Evolutionary conservation across 2,797 vertebrate genomes (phyloP).

Genomic region (Hippoglossus hippoglossus): DNA sequence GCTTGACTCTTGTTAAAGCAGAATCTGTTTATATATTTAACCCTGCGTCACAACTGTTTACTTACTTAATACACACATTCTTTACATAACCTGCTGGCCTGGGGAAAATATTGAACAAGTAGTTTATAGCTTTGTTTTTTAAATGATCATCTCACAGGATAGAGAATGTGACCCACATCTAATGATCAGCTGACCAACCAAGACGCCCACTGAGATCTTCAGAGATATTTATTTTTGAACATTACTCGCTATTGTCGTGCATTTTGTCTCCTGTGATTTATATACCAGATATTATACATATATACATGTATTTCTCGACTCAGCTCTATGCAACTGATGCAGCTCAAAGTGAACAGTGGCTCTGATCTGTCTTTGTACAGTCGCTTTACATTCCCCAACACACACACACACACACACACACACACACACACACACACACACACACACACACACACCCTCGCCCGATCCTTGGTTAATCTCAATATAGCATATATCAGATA

Average conservation of each 20-base stretch:
- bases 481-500: slow-evolving; percentile 9
- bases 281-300: neutral
- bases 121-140: neutral
- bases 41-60: neutral
- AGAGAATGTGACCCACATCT: neutral
- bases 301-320: neutral
- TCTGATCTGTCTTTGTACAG: slow-evolving; percentile 20
- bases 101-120: too few relatives aligned
- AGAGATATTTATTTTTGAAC: neutral
- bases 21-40: neutral
- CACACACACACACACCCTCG: neutral
- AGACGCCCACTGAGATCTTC: neutral
- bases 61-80: neutral
- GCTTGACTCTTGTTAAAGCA: neutral
- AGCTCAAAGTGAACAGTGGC: slow-evolving; percentile 24
- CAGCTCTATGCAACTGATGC: slow-evolving; percentile 48
- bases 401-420: neutral
- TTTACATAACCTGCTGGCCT: neutral
- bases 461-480: slow-evolving; percentile 1
- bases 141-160: neutral
- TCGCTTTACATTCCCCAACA: slow-evolving; percentile 4
- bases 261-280: neutral
- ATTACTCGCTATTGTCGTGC: neutral
- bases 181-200: neutral
- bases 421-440: slow-evolving; percentile 1